Evolutionary conservation across 2,113 vertebrate genomes (phyloP).

Genomic region (Emberiza fucata): DNA sequence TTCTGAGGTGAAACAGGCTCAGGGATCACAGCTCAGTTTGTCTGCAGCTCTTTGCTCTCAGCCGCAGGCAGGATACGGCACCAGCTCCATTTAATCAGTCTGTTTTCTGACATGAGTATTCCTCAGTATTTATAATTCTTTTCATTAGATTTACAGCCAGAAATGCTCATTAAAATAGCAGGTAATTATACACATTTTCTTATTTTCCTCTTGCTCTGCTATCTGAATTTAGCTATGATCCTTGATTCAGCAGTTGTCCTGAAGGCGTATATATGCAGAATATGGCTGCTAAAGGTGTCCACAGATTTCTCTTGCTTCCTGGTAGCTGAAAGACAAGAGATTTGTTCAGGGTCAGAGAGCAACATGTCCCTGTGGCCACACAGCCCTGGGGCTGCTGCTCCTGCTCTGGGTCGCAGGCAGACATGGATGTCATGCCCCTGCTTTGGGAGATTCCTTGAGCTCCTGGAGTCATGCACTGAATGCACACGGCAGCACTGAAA

Average conservation of each 20-base stretch:
- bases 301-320: background rate
- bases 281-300: background rate
- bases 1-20: background rate
- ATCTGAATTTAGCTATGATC: background rate
- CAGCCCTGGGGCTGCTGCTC: background rate
- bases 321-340: background rate
- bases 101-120: background rate
- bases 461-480: background rate
- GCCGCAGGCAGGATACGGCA: background rate
- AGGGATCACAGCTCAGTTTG: background rate
- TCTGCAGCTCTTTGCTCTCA: background rate
- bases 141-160: background rate
- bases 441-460: background rate
- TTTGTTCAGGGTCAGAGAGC: background rate
- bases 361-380: rapidly evolving
- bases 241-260: background rate
- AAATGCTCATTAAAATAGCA: background rate
- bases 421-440: rapidly evolving
- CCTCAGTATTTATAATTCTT: background rate
- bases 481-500: too few relatives aligned
- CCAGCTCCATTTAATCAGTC: background rate
- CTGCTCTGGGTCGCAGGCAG: rapidly evolving
- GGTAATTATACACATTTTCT: background rate
- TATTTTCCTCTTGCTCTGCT: background rate
- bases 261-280: background rate